Evolutionary conservation across 2,797 vertebrate species (phyloP).

Genomic region (Hylomyscus alleni): DNA sequence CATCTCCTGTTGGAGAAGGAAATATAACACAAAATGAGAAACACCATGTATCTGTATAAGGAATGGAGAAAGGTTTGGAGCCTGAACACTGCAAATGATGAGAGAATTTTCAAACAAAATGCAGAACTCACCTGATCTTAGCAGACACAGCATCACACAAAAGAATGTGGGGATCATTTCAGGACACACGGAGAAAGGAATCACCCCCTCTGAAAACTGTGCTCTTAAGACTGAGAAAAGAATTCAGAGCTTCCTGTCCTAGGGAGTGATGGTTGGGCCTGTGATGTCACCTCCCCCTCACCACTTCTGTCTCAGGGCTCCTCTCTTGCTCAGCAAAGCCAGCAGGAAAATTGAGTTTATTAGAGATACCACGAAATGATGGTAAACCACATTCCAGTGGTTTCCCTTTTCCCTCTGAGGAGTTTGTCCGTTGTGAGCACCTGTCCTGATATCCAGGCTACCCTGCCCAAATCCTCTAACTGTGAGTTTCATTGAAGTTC

Average conservation of each 20-base stretch:
- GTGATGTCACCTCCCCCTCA: not conserved
- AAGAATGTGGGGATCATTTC: not conserved
- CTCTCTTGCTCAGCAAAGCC: too few relatives aligned
- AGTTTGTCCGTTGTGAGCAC: not conserved
- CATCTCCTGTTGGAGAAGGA: not conserved
- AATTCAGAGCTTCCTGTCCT: not conserved
- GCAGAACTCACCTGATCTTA: not conserved
- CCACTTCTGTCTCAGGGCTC: not conserved
- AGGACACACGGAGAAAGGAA: not conserved
- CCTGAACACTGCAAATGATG: not conserved
- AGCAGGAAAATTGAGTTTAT: too few relatives aligned
- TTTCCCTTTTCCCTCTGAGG: not conserved
- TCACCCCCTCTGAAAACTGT: not conserved
- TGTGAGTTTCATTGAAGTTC: not conserved
- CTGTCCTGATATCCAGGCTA: not conserved
- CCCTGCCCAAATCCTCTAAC: not conserved
- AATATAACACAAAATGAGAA: not conserved
- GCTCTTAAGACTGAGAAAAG: not conserved
- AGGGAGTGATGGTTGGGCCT: fast-evolving
- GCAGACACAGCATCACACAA: not conserved
- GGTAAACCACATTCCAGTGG: not conserved
- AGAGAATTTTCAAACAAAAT: not conserved
- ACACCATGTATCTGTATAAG: not conserved
- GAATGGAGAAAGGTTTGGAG: not conserved
- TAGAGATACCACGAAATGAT: fast-evolving